A percentile compares a stretch with the other conserved stretches of the same genome.
Conservation (phyloP, 30 jellyfish, hydroid and myxozoan genomes). For the Catostylus mosaicus region DNA sequence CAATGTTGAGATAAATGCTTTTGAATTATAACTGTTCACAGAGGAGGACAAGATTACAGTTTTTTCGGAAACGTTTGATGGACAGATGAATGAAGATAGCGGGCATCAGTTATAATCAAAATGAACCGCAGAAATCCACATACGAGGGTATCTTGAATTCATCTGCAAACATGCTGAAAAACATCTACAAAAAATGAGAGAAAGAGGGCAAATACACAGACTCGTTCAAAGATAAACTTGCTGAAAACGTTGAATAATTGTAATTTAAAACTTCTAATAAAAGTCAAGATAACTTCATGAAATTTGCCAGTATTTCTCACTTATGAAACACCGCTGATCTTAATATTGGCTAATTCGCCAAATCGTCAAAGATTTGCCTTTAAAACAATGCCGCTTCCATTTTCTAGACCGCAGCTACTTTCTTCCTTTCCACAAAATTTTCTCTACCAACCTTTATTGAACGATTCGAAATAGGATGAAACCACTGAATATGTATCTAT, state of each 20-base stretch:
- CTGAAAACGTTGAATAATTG: neutral
- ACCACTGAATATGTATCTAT: too few species aligned
- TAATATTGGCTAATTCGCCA: too few species aligned
- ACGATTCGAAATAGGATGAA: too few species aligned
- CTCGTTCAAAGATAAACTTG: neutral
- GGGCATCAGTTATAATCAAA: neutral
- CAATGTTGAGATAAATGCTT: too few species aligned
- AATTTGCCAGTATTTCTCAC: neutral
- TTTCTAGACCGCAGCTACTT: too few species aligned
- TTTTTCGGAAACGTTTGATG: neutral
- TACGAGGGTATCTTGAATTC: constrained; percentile 7
- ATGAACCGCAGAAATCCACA: neutral
- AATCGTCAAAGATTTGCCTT: too few species aligned
- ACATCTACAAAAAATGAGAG: constrained; percentile 29
- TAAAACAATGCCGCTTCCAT: too few species aligned
- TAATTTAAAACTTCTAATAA: neutral
- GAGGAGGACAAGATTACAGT: too few species aligned
- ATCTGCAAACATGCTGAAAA: constrained; percentile 50
- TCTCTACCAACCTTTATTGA: too few species aligned
- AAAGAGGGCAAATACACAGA: neutral
- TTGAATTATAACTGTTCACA: too few species aligned
- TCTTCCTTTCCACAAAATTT: too few species aligned
- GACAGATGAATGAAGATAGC: too few species aligned
- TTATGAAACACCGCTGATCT: neutral
- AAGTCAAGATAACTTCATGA: neutral